These are phyloP conservation scores for Trisateles emortualis DNA, from an alignment of 2,888 invertebrate species.

Conservation along the genomic window DNA sequence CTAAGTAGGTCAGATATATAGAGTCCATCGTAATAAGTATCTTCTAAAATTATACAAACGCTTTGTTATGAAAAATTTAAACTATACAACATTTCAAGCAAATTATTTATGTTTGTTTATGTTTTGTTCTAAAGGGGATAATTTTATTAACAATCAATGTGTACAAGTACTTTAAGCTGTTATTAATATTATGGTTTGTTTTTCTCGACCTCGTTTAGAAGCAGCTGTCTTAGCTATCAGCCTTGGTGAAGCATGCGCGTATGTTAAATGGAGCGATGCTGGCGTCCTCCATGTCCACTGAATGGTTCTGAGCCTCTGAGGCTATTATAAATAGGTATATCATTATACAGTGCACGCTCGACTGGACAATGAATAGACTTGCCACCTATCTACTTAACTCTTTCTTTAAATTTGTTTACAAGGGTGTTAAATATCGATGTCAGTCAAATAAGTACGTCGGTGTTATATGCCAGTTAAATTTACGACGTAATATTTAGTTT, in stretches of 20 bases:
- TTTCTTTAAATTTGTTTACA: too few relatives aligned
- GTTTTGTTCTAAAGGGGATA: slow-evolving; percentile 20
- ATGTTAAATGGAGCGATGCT: slow-evolving; percentile 76
- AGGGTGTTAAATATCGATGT: neutral
- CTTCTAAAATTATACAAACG: slow-evolving; percentile 19
- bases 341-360: slow-evolving; percentile 49
- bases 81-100: slow-evolving; percentile 13
- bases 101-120: slow-evolving; percentile 40
- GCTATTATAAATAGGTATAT: slow-evolving; percentile 59
- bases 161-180: slow-evolving; percentile 14
- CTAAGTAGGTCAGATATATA: neutral
- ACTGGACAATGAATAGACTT: slow-evolving; percentile 51
- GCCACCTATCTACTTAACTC: slow-evolving; percentile 33
- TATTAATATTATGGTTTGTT: slow-evolving; percentile 27
- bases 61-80: slow-evolving; percentile 19
- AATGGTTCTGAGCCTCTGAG: slow-evolving; percentile 66
- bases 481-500: too few relatives aligned
- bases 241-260: slow-evolving; percentile 67
- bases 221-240: slow-evolving; percentile 50
- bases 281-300: slow-evolving; percentile 75
- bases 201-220: slow-evolving; percentile 20
- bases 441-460: too few relatives aligned
- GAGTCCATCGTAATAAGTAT: slow-evolving; percentile 10
- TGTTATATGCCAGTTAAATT: too few relatives aligned
- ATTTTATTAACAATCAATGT: slow-evolving; percentile 1